Evolutionary conservation across 2,888 invertebrate species (phyloP), one percentile per base, ranked within the genome.

Genomic region (Agrochola circellaris): DNA sequence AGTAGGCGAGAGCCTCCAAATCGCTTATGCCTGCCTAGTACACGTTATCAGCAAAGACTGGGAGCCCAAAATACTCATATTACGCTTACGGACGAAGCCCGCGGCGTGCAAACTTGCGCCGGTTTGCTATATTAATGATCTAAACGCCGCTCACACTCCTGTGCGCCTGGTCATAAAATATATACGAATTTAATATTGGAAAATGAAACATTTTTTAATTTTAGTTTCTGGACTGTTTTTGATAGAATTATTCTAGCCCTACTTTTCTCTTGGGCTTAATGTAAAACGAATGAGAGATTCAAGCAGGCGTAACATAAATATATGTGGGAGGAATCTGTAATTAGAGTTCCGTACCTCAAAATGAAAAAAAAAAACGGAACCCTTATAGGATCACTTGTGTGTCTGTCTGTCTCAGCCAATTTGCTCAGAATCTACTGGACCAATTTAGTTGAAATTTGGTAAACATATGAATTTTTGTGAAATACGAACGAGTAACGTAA

Each of bases 111-210:
- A 85, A 74, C 74, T 82, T 76, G 51, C 34, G 38, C 58, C 34
- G 51, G 54, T 54, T 72, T 66, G 68, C 73, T 74, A 76, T 81
- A 77, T 74, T 77, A 85, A 85, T 70, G 72, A 20, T 77, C 61
- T 71, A 73, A 76, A 58, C 64, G 58, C 68, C 83, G 51, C 77
- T 45, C 62, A 30, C 30, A 65, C 67, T 42, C 30, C 56, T 66
- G 51, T 42, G 42, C 20, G 56, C 67, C 66, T 54, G 30, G 48
- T 75, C 78, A 75, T 83, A 51, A 73, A 73, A 83, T 67, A 56
- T 60, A 26, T 26, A 30, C 7, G 20, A 71, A 20, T 71, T 48
- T 20, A 58, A 20, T 20, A 60, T 79, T 51, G 13, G 23, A 34
- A 45, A 51, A 80, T 34, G 1, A 51, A 51, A 7, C 8, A 79